Evolutionary conservation across 1,140 invertebrate genomes (phyloP).

Genomic region (Spodoptera frugiperda): DNA sequence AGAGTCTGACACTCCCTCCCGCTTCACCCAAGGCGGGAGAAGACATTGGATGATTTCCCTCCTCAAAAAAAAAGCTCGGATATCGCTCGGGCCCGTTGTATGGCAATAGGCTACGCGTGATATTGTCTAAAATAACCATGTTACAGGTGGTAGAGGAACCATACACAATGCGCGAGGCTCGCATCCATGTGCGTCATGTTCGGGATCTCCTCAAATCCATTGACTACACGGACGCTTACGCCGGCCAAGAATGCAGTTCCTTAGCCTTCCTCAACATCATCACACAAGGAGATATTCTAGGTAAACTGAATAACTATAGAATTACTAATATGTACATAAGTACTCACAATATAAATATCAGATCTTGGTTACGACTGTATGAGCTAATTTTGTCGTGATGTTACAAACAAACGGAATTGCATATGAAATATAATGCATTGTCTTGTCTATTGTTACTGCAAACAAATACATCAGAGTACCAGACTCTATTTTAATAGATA

Average conservation of each 20-base stretch:
- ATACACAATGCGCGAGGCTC: conserved; percentile 98
- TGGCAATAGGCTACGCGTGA: too few species aligned
- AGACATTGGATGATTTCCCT: too few species aligned
- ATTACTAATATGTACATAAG: not conserved
- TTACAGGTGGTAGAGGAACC: conserved; percentile 94
- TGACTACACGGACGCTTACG: conserved; percentile 97
- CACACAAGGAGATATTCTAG: conserved; percentile 94
- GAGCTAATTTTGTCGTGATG: conserved; percentile 13
- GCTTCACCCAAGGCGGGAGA: too few species aligned
- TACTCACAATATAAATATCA: not conserved
- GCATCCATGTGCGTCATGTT: conserved; percentile 98
- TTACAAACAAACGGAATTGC: conserved; percentile 7
- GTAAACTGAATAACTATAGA: conserved; percentile 61
- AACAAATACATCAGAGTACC: not conserved
- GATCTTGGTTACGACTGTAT: not conserved
- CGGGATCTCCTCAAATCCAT: conserved; percentile 97
- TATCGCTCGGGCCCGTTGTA: too few species aligned
- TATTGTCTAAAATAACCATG: not conserved
- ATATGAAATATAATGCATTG: conserved; percentile 31
- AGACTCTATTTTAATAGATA: too few species aligned
- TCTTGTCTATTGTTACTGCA: conserved; percentile 3
- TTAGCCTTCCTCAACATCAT: conserved; percentile 97
- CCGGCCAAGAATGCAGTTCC: conserved; percentile 98
- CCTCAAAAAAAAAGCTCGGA: too few species aligned
- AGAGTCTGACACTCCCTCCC: too few species aligned